phyloP scores from a whole-genome alignment of 2,113 vertebrate species.

The Cyanoramphus novaezelandiae region DNA sequence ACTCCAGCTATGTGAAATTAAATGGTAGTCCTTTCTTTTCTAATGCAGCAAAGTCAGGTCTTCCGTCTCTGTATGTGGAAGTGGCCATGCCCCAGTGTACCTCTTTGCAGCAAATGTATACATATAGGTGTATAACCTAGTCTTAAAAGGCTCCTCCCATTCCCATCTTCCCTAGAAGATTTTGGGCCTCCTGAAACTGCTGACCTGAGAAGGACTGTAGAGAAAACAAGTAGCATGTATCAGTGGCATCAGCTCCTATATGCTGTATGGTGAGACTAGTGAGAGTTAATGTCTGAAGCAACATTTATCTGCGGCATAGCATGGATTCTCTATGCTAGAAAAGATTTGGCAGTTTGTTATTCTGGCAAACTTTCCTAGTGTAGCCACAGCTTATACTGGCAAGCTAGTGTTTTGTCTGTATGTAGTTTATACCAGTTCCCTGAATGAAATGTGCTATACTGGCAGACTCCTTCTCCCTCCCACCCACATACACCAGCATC shows the following conservation, averaged over 20 bases:
- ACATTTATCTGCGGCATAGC: constrained; percentile 55
- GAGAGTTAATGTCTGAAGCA: constrained; percentile 55
- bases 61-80: neutral
- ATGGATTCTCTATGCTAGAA: constrained; percentile 51
- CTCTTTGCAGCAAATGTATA: neutral
- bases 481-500: constrained; percentile 56
- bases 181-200: neutral
- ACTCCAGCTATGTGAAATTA: neutral
- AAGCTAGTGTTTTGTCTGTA: constrained; percentile 67
- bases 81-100: neutral
- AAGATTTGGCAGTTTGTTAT: constrained; percentile 57
- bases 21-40: neutral
- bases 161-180: neutral
- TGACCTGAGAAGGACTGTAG: neutral
- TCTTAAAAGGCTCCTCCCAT: neutral
- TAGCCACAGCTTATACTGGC: constrained; percentile 69
- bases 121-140: neutral
- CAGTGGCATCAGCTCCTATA: neutral
- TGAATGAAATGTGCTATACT: constrained; percentile 61
- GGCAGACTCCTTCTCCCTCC: constrained; percentile 45
- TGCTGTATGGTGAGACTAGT: neutral
- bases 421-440: constrained; percentile 66
- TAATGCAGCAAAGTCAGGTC: neutral
- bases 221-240: neutral
- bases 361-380: constrained; percentile 49